These are phyloP conservation scores for Eupelmus urozonus DNA, from an alignment of 2,888 invertebrate genomes.

Conservation along the genomic window DNA sequence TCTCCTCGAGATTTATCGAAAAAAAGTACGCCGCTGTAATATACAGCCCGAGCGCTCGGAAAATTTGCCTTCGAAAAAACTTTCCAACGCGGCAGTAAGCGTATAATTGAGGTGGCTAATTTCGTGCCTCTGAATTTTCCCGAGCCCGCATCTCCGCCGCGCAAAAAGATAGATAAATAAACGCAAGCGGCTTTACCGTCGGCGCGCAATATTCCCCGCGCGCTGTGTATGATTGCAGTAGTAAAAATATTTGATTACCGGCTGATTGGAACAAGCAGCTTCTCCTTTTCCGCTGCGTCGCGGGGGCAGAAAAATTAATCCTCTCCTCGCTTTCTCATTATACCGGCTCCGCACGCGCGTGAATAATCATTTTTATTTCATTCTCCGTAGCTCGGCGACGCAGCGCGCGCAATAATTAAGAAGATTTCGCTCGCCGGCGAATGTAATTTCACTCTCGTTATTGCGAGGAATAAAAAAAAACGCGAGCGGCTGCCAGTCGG, in stretches of 20 bases:
- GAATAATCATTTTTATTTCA: constrained; percentile 39
- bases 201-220: neutral
- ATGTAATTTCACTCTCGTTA: constrained; percentile 36
- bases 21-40: constrained; percentile 1
- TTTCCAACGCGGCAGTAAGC: neutral
- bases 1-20: constrained; percentile 14
- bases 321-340: neutral
- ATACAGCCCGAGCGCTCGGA: constrained; percentile 1
- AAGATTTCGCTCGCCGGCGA: neutral
- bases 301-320: constrained; percentile 15
- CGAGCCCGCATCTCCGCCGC: neutral
- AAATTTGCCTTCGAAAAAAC: constrained; percentile 2
- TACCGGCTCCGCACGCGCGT: neutral
- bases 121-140: neutral
- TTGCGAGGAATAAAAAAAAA: neutral
- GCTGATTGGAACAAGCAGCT: neutral
- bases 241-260: constrained; percentile 27
- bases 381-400: neutral
- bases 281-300: constrained; percentile 1
- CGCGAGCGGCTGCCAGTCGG: neutral
- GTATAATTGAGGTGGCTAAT: constrained; percentile 23
- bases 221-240: neutral
- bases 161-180: constrained; percentile 3
- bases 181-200: neutral
- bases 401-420: constrained; percentile 21